Evolutionary conservation across 1,140 invertebrate genomes (phyloP).

Genomic region (Cydia strobilella): DNA sequence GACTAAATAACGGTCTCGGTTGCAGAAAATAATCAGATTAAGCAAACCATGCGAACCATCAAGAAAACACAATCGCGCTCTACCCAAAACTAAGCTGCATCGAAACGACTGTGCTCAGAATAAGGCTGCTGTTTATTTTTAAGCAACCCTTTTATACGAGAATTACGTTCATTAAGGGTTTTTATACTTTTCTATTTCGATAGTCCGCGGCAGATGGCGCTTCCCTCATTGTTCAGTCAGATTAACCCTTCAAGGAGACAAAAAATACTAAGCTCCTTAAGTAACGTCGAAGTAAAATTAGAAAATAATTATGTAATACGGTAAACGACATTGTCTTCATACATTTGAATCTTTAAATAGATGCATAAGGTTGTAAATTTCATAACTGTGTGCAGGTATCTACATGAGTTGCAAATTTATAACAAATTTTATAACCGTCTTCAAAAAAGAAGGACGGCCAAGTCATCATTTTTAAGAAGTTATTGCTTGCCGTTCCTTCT

Average conservation of each 20-base stretch:
- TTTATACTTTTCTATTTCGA: slow-evolving; percentile 76
- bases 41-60: neutral
- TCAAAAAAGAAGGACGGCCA: too few species aligned
- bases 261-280: slow-evolving; percentile 44
- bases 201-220: slow-evolving; percentile 60
- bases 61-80: neutral
- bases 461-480: neutral
- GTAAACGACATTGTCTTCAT: neutral
- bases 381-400: too few species aligned
- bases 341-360: neutral
- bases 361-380: neutral
- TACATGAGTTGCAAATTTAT: neutral
- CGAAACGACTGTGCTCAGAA: slow-evolving; percentile 41
- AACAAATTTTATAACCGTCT: neutral
- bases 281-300: slow-evolving; percentile 34
- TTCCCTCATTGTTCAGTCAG: slow-evolving; percentile 49
- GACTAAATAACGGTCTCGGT: neutral
- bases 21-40: neutral
- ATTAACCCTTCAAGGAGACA: slow-evolving; percentile 54
- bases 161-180: slow-evolving; percentile 78
- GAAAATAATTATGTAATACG: neutral
- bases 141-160: slow-evolving; percentile 73
- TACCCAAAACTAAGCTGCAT: neutral
- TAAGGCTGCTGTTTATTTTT: slow-evolving; percentile 60
- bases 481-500: too few species aligned